Evolutionary conservation across 2,797 vertebrate genomes (phyloP).

Genomic region (Hoplostethus atlanticus): DNA sequence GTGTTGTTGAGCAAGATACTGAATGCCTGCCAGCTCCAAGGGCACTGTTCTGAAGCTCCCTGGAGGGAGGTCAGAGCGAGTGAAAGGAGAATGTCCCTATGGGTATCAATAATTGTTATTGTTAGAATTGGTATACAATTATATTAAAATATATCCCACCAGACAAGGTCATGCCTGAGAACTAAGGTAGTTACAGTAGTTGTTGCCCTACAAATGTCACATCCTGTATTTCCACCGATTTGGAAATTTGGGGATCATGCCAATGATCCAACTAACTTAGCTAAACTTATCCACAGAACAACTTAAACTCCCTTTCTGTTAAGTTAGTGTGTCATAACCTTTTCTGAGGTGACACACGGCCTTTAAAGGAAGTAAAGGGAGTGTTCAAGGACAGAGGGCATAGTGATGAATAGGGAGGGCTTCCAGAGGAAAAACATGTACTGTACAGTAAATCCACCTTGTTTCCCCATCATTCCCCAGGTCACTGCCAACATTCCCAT

Average conservation of each 20-base stretch:
- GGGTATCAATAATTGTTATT: not conserved
- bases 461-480: constrained; percentile 15
- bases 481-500: constrained; percentile 27
- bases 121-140: not conserved
- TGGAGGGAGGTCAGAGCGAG: not conserved
- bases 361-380: constrained; percentile 45
- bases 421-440: not conserved
- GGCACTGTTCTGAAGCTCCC: not conserved
- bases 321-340: constrained; percentile 7
- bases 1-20: not conserved
- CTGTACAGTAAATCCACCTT: constrained; percentile 13
- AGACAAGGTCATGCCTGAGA: not conserved
- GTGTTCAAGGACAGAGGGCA: constrained; percentile 13
- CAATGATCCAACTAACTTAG: not conserved
- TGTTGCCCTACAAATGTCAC: not conserved
- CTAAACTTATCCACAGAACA: not conserved
- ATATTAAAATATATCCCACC: not conserved
- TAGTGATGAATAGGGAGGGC: not conserved
- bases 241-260: not conserved
- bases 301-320: not conserved
- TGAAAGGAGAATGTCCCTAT: constrained; percentile 15
- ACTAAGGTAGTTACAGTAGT: not conserved
- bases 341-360: not conserved
- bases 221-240: not conserved
- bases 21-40: too few species aligned